A percentile compares a stretch with the other conserved stretches of the same genome.
These are phyloP conservation scores for Drosophila pseudoobscura DNA, from an alignment of 1,140 invertebrate species.

Conservation along the genomic window DNA sequence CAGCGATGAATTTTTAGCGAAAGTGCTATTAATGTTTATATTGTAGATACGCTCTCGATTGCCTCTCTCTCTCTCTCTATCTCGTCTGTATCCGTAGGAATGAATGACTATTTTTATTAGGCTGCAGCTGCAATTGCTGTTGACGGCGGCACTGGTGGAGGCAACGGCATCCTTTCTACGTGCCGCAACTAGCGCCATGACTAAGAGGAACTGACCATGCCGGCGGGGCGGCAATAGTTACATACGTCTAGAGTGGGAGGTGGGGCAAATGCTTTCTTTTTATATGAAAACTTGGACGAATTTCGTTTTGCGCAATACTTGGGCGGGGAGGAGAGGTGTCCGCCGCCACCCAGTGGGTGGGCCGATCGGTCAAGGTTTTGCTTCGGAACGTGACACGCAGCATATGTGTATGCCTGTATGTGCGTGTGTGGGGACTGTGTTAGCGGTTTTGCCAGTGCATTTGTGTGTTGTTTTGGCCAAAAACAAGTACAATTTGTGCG, in stretches of 20 bases:
- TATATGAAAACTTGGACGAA: slow-evolving; percentile 2
- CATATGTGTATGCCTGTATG: slow-evolving; percentile 26
- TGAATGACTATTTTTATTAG: slow-evolving; percentile 57
- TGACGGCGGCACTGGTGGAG: background rate
- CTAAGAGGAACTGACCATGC: slow-evolving; percentile 23
- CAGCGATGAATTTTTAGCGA: slow-evolving; percentile 41
- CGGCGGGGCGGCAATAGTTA: background rate
- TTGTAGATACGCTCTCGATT: slow-evolving; percentile 2
- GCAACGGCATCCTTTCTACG: slow-evolving; percentile 19
- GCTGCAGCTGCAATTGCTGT: slow-evolving; percentile 16
- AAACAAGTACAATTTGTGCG: slow-evolving; percentile 25
- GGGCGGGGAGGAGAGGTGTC: background rate
- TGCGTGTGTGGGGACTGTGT: slow-evolving; percentile 24
- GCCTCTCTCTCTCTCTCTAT: slow-evolving; percentile 1
- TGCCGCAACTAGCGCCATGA: slow-evolving; percentile 25
- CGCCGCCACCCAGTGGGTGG: slow-evolving; percentile 18
- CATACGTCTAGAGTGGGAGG: too few relatives aligned
- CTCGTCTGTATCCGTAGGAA: slow-evolving; percentile 23
- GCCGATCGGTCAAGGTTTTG: slow-evolving; percentile 73
- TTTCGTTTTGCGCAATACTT: slow-evolving; percentile 68
- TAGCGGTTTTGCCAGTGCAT: too few relatives aligned
- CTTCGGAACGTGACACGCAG: slow-evolving; percentile 58
- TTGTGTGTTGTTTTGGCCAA: background rate
- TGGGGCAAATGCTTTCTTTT: too few relatives aligned
- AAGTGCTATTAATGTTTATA: slow-evolving; percentile 67